Evolutionary conservation across 2,113 vertebrate species (phyloP).

Genomic region (Lota lota): DNA sequence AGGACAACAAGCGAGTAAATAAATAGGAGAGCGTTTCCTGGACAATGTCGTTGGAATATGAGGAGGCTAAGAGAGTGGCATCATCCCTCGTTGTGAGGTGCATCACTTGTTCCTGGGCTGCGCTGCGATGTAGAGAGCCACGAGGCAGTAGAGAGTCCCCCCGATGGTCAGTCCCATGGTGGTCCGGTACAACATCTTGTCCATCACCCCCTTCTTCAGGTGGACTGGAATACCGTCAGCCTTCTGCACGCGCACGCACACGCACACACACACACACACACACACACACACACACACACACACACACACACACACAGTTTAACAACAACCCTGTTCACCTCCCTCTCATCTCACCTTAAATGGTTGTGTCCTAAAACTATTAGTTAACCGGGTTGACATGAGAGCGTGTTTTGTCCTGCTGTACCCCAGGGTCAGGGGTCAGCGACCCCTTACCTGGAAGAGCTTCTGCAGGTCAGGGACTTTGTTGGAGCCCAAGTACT

Average conservation of each 20-base stretch:
- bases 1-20: no score
- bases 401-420: no score
- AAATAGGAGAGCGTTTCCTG: no score
- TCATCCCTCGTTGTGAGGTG: no score
- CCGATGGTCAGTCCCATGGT: constrained; percentile 86
- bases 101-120: constrained; percentile 69
- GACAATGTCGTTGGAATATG: no score
- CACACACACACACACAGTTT: background rate
- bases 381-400: no score
- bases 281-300: background rate
- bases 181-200: constrained; percentile 84
- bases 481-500: constrained; percentile 73
- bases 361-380: no score
- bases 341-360: no score
- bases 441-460: constrained; percentile 77
- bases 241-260: constrained; percentile 56
- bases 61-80: no score
- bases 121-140: constrained; percentile 82
- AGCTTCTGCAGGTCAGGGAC: constrained; percentile 81
- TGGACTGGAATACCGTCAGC: constrained; percentile 80
- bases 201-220: constrained; percentile 80
- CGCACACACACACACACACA: background rate
- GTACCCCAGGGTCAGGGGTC: background rate
- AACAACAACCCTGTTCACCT: background rate
- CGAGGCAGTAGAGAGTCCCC: constrained; percentile 82